These are phyloP conservation scores for Drosophila paulistorum DNA, from an alignment of 1,140 invertebrate genomes.

Conservation along the genomic window DNA sequence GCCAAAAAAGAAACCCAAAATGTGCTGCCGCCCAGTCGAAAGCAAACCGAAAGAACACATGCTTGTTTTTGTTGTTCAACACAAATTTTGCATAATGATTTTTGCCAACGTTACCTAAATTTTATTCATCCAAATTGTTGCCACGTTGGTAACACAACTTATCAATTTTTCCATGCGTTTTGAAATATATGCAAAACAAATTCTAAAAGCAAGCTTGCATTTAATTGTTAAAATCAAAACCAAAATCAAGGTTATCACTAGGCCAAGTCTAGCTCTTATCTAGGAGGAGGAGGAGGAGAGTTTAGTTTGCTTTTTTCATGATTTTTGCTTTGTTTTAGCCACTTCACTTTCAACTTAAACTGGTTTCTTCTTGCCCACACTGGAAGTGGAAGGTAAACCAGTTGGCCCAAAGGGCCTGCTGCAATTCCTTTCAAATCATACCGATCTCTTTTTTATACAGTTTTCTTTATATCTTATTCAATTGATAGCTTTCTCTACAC, in stretches of 20 bases:
- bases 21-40: slow-evolving; percentile 3
- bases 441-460: slow-evolving; percentile 51
- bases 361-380: slow-evolving; percentile 41
- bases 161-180: slow-evolving; percentile 10
- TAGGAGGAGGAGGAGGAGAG: slow-evolving; percentile 7
- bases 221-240: slow-evolving; percentile 15
- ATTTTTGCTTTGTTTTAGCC: slow-evolving; percentile 27
- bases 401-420: slow-evolving; percentile 34
- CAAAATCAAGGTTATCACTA: slow-evolving; percentile 54
- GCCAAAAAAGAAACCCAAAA: slow-evolving; percentile 50
- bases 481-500: slow-evolving; percentile 54
- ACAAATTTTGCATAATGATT: slow-evolving; percentile 26
- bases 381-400: slow-evolving; percentile 16
- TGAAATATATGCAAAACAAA: background rate
- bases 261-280: slow-evolving; percentile 43
- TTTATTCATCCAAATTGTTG: slow-evolving; percentile 44
- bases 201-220: slow-evolving; percentile 36
- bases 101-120: slow-evolving; percentile 9
- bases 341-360: slow-evolving; percentile 74
- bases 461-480: slow-evolving; percentile 46
- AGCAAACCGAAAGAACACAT: slow-evolving; percentile 23
- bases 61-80: no score
- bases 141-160: slow-evolving; percentile 57
- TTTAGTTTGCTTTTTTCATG: background rate
- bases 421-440: slow-evolving; percentile 22